phyloP scores from a whole-genome alignment of 2,888 invertebrate species.

The Cheilosia vernalis region DNA sequence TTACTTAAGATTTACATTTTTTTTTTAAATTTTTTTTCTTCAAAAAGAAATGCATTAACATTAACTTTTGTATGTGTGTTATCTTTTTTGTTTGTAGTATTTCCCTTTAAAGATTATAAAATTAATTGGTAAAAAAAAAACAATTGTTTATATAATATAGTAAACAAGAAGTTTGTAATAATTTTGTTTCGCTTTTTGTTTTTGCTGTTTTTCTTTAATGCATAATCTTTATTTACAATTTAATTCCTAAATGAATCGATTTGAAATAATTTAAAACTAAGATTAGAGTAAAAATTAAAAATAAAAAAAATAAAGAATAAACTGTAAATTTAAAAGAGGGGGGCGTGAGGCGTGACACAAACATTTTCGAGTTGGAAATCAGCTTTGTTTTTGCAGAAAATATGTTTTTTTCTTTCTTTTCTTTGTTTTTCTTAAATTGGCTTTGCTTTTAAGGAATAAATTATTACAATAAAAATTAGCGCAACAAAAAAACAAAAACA shows the following conservation, averaged over 20 bases:
- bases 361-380: constrained; percentile 64
- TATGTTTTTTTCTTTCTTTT: constrained; percentile 28
- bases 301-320: constrained; percentile 15
- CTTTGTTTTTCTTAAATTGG: constrained; percentile 15
- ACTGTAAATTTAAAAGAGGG: constrained; percentile 15
- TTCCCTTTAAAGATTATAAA: constrained; percentile 62
- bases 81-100: constrained; percentile 31
- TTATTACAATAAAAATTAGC: constrained; percentile 58
- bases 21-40: constrained; percentile 33
- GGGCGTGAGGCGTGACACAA: constrained; percentile 20
- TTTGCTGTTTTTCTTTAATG: constrained; percentile 51
- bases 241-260: constrained; percentile 54
- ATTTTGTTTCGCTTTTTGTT: constrained; percentile 57
- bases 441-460: constrained; percentile 55
- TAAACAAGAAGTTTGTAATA: constrained; percentile 76
- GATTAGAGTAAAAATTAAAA: constrained; percentile 34
- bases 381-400: constrained; percentile 12
- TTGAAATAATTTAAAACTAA: constrained; percentile 69
- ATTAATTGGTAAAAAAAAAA: constrained; percentile 70
- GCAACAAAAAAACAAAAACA: constrained; percentile 30
- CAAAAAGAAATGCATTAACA: constrained; percentile 71
- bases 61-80: constrained; percentile 56
- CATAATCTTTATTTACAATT: constrained; percentile 70
- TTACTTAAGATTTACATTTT: constrained; percentile 66
- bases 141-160: constrained; percentile 61